Evolutionary conservation across 2,113 vertebrate species (phyloP).

Genomic region (Vicugna pacos): DNA sequence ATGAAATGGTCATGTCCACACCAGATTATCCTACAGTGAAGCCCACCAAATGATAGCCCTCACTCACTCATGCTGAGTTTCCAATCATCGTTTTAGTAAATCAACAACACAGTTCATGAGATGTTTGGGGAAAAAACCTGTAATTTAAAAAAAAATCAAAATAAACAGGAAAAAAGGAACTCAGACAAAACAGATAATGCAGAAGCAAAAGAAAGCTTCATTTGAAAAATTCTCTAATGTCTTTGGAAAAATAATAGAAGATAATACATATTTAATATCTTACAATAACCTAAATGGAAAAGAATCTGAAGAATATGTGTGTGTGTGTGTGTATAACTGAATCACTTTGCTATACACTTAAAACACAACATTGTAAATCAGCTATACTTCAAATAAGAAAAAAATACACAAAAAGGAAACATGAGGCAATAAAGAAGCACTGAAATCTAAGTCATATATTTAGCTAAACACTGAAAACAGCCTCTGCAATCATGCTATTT

Average conservation of each 20-base stretch:
- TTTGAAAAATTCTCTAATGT: neutral
- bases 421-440: neutral
- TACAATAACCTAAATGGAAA: no score
- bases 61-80: neutral
- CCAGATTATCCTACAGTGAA: neutral
- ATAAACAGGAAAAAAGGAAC: neutral
- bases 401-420: conserved; percentile 55
- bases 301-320: no score
- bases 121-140: neutral
- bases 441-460: conserved; percentile 20
- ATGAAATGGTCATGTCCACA: neutral
- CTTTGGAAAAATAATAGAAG: neutral
- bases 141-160: neutral
- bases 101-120: neutral
- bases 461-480: neutral
- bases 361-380: no score
- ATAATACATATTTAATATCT: neutral
- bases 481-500: neutral
- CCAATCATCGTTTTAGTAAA: neutral
- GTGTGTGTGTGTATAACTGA: no score
- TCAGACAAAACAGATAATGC: neutral
- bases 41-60: neutral
- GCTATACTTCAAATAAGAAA: no score
- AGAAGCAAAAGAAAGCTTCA: neutral
- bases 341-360: no score